Conservation (phyloP, 2,797 vertebrate species). For the Salarias fasciatus region DNA sequence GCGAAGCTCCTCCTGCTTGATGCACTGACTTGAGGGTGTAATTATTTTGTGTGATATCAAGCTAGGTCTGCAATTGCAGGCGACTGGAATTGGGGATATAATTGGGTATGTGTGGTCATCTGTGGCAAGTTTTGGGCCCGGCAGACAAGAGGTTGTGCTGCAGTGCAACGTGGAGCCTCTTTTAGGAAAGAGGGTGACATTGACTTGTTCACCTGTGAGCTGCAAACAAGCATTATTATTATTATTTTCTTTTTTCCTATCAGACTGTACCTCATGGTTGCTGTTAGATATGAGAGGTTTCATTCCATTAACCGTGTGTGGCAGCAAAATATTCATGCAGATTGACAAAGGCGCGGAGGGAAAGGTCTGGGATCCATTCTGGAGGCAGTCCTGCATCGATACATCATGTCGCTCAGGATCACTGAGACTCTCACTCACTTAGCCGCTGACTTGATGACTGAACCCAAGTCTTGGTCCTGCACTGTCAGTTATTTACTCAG, state of each 20-base stretch:
- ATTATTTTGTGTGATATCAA: slow-evolving; percentile 80
- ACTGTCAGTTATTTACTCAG: slow-evolving; percentile 64
- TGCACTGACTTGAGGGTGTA: slow-evolving; percentile 79
- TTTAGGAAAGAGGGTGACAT: slow-evolving; percentile 41
- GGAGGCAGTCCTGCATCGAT: slow-evolving; percentile 50
- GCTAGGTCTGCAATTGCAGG: slow-evolving; percentile 70
- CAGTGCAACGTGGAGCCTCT: slow-evolving; percentile 36
- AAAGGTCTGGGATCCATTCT: slow-evolving; percentile 62
- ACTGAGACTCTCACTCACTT: slow-evolving; percentile 69
- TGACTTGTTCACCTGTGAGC: slow-evolving; percentile 52
- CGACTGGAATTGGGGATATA: slow-evolving; percentile 65
- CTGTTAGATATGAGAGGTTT: slow-evolving; percentile 47
- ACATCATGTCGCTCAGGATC: slow-evolving; percentile 68
- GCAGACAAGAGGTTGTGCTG: slow-evolving; percentile 62
- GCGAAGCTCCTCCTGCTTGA: slow-evolving; percentile 57
- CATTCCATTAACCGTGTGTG: slow-evolving; percentile 43
- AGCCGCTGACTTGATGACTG: slow-evolving; percentile 64
- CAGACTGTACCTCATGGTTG: slow-evolving; percentile 36
- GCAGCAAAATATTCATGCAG: slow-evolving; percentile 52
- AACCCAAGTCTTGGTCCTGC: slow-evolving; percentile 39
- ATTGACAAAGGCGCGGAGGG: slow-evolving; percentile 36
- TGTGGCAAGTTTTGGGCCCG: slow-evolving; percentile 52
- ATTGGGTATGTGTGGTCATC: slow-evolving; percentile 65
- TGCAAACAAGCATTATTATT: slow-evolving; percentile 34
- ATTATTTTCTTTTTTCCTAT: slow-evolving; percentile 17